phyloP scores from a whole-genome alignment of 2,113 vertebrate genomes.

The Crotalus horridus region DNA sequence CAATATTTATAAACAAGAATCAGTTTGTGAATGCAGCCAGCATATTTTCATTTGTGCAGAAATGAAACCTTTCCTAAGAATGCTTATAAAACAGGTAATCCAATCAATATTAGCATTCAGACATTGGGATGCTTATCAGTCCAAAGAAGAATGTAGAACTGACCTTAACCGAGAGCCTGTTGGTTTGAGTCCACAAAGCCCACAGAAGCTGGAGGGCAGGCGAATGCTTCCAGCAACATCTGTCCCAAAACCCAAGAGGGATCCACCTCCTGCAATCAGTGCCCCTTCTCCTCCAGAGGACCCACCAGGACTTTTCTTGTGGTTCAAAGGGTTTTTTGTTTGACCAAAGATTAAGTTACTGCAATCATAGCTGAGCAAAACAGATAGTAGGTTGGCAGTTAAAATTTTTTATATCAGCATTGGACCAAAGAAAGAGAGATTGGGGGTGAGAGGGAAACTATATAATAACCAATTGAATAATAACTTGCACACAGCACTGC shows the following conservation, averaged over 20 bases:
- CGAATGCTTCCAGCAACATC: constrained; percentile 77
- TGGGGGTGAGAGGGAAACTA: not conserved
- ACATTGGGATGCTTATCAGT: not conserved
- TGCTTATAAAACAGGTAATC: not conserved
- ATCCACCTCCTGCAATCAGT: constrained; percentile 74
- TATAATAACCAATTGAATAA: not conserved
- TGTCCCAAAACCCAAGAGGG: constrained; percentile 73
- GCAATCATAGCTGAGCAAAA: constrained; percentile 72
- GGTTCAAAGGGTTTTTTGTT: constrained; percentile 68
- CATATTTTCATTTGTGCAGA: too few species aligned
- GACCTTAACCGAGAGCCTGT: constrained; percentile 60
- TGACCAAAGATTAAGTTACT: constrained; percentile 75
- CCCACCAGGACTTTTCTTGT: constrained; percentile 72
- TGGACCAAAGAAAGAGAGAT: not conserved
- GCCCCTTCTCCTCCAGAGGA: constrained; percentile 79
- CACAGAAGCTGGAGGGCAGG: constrained; percentile 75
- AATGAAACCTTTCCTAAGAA: not conserved
- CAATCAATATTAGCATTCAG: not conserved
- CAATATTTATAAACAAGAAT: not conserved
- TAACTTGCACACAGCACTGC: not conserved
- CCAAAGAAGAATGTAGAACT: not conserved
- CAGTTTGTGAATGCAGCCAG: not conserved
- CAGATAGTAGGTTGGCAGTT: not conserved
- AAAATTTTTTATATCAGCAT: too few species aligned
- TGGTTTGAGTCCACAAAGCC: constrained; percentile 76